These are phyloP conservation scores for Myiozetetes cayanensis DNA, from an alignment of 2,113 vertebrate species.

Conservation along the genomic window DNA sequence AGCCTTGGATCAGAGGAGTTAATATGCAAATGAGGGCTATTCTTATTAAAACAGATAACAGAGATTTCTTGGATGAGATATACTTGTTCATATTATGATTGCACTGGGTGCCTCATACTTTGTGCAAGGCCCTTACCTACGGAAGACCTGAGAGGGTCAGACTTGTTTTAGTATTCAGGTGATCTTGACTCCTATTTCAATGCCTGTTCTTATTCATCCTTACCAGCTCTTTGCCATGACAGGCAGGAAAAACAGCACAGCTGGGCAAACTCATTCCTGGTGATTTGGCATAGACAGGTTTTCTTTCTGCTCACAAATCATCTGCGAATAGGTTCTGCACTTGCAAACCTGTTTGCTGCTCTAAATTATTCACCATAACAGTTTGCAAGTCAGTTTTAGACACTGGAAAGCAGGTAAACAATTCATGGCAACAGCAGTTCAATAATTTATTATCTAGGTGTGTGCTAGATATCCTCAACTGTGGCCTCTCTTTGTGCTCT, in stretches of 20 bases:
- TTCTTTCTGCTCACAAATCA: neutral
- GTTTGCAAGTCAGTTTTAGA: neutral
- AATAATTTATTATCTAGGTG: neutral
- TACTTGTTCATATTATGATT: neutral
- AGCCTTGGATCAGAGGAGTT: neutral
- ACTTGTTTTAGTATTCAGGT: neutral
- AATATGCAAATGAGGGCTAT: neutral
- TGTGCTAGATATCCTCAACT: neutral
- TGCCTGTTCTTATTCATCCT: neutral
- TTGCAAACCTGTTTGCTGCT: neutral
- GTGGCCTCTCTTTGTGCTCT: neutral
- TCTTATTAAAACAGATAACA: neutral
- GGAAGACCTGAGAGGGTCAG: neutral
- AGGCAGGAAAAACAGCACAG: neutral
- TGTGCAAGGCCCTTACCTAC: rapidly evolving
- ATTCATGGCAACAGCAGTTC: neutral
- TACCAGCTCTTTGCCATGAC: neutral
- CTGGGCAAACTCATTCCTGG: neutral
- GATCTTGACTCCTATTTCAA: neutral
- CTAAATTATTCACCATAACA: neutral
- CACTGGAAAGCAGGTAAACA: neutral
- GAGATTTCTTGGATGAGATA: neutral
- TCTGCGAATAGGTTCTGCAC: neutral
- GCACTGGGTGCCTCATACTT: neutral
- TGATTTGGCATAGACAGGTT: neutral